Conservation (phyloP, 2,888 invertebrate genomes). For the Agapostemon virescens region DNA sequence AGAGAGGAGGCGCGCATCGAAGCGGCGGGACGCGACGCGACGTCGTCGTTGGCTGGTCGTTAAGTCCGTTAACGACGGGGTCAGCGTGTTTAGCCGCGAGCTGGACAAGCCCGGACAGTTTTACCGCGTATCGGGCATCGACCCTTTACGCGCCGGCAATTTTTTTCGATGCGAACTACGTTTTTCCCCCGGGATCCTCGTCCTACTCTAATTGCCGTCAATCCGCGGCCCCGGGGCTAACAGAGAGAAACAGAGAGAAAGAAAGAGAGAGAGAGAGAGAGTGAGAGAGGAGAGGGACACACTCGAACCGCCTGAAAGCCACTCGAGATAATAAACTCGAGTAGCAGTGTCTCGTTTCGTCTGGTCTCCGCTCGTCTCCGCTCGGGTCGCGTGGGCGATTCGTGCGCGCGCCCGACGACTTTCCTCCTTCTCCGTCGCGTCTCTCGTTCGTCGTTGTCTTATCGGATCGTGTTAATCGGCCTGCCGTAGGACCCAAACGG, state of each 20-base stretch:
- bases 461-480: constrained; percentile 43
- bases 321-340: constrained; percentile 54
- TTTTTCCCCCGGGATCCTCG: constrained; percentile 15
- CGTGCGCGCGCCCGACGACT: constrained; percentile 37
- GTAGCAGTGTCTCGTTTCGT: constrained; percentile 8
- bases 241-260: too few relatives aligned
- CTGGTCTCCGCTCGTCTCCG: not conserved
- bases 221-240: constrained; percentile 44
- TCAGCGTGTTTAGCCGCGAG: constrained; percentile 6
- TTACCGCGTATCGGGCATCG: constrained; percentile 45
- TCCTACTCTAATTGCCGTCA: constrained; percentile 56
- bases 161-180: constrained; percentile 20
- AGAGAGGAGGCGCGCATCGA: not conserved
- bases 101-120: constrained; percentile 3
- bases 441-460: constrained; percentile 49
- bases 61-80: constrained; percentile 38
- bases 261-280: too few relatives aligned
- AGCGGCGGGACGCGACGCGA: not conserved
- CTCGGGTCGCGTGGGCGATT: constrained; percentile 56
- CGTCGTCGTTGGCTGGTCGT: constrained; percentile 10
- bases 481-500: not conserved
- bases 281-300: not conserved
- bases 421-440: not conserved
- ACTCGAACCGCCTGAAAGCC: constrained; percentile 41
- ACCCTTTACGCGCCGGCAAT: constrained; percentile 27